Evolutionary conservation across 2,797 vertebrate species (phyloP).

Genomic region (Chelon labrosus): DNA sequence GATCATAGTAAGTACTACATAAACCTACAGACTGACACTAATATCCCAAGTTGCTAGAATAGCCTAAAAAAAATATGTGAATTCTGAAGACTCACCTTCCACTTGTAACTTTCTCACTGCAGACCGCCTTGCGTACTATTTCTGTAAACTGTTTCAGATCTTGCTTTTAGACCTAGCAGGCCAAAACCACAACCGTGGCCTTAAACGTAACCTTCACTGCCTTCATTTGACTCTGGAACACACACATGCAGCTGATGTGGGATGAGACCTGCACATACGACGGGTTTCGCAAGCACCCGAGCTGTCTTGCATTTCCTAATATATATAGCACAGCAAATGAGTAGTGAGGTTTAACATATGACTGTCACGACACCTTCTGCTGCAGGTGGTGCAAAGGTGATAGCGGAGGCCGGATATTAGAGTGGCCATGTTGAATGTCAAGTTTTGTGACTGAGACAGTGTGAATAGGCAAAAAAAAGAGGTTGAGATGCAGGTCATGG

Average conservation of each 20-base stretch:
- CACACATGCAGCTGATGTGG: not conserved
- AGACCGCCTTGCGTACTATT: too few species aligned
- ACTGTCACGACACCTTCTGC: slow-evolving; percentile 28
- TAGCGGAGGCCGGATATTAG: slow-evolving; percentile 15
- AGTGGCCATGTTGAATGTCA: slow-evolving; percentile 28
- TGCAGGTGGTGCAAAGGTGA: not conserved
- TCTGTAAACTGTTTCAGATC: not conserved
- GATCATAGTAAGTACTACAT: too few species aligned
- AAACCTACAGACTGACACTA: too few species aligned
- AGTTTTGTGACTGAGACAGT: slow-evolving; percentile 31
- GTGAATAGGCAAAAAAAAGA: slow-evolving; percentile 7
- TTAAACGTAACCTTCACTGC: slow-evolving; percentile 12
- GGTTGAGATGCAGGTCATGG: not conserved
- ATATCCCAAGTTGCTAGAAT: too few species aligned
- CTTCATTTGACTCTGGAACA: slow-evolving; percentile 5
- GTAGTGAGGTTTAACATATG: slow-evolving; percentile 20
- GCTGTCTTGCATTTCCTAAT: not conserved
- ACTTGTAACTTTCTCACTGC: not conserved
- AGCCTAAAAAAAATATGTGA: too few species aligned
- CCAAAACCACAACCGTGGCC: slow-evolving; percentile 21
- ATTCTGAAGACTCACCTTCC: not conserved
- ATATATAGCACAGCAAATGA: not conserved
- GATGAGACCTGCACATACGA: slow-evolving; percentile 18
- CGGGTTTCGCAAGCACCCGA: not conserved
- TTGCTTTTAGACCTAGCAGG: slow-evolving; percentile 2